Evolutionary conservation across 2,888 invertebrate genomes (phyloP), one percentile per base, ranked within the genome.

Genomic region (Myopa testacea): DNA sequence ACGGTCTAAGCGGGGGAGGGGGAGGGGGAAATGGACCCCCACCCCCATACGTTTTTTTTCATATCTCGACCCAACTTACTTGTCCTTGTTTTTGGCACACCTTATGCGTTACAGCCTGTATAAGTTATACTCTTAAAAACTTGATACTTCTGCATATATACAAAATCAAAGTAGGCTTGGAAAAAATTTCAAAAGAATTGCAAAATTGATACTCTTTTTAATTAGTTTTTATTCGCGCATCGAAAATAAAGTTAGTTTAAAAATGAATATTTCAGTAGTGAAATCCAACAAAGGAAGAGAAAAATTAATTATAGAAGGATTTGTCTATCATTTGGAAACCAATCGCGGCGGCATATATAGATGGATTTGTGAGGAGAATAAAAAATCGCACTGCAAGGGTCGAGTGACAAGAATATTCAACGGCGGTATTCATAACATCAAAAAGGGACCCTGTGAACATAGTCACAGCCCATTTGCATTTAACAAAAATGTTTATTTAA

Each of bases 281-380:
- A 58, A 58, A 58, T 58, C 5, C 6, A 58, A 58, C 1, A 58
- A 58, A 58, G 58, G 58, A 58, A 58, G 19, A 12, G 58, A n/a
- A 58, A 58, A 58, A 58, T 58, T 3, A 4, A 19, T 58, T 58
- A 19, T 58, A 19, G 12, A 58, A 6, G 1, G 58, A 16, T 58
- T 58, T 58, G 58, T 58, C 3, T 58, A 58, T 19, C 58, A 58
- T n/a, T 58, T 58, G 58, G 58, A 58, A 58, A 58, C 4, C n/a
- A 58, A 58, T 58, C 58, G 5, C 58, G 58, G 5, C 58, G 58
- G 1, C n/a, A 58, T 58, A 58, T 58, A 4, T 58, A 58, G 58
- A 58, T 58, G 58, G 58, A 58, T 58, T 58, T 58, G 58, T n/a
- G 58, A 58, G 19, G 58, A 58, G 1, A 58, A 58, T 58, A 58